phyloP scores from a whole-genome alignment of 2,113 vertebrate genomes.

The Suricata suricatta region DNA sequence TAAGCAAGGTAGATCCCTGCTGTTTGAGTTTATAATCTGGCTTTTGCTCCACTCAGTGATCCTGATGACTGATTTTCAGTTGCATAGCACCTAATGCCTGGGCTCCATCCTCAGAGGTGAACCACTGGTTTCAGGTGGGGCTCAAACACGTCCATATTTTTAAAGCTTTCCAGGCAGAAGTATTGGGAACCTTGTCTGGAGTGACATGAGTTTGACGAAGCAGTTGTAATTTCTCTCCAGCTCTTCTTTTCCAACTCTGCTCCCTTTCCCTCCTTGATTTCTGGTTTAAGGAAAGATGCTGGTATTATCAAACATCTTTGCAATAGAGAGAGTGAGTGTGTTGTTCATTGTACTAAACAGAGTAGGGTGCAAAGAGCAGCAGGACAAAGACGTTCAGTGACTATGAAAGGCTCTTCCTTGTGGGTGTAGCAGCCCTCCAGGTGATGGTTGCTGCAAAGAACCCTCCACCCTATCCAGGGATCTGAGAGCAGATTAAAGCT shows the following conservation, averaged over 20 bases:
- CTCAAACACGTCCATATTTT: background rate
- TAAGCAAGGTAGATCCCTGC: background rate
- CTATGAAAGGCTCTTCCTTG: background rate
- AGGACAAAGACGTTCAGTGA: background rate
- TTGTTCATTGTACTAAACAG: background rate
- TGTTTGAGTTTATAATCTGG: background rate
- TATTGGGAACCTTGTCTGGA: background rate
- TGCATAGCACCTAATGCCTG: background rate
- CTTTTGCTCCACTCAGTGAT: background rate
- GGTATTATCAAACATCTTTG: background rate
- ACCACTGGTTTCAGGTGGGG: background rate
- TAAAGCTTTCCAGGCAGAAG: background rate
- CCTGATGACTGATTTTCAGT: background rate
- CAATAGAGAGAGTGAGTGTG: background rate
- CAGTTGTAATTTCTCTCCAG: background rate
- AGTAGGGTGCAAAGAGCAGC: background rate
- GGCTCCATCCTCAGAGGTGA: background rate
- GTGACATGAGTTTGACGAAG: background rate
- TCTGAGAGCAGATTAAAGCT: conserved; percentile 1
- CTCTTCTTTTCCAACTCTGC: background rate
- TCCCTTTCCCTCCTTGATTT: background rate
- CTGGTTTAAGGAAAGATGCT: background rate
- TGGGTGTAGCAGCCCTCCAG: background rate
- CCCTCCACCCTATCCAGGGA: background rate
- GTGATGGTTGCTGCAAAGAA: background rate